Evolutionary conservation across 1,140 invertebrate genomes (phyloP), one percentile per base, ranked within the genome.

Genomic region (Drosophila seguyi): DNA sequence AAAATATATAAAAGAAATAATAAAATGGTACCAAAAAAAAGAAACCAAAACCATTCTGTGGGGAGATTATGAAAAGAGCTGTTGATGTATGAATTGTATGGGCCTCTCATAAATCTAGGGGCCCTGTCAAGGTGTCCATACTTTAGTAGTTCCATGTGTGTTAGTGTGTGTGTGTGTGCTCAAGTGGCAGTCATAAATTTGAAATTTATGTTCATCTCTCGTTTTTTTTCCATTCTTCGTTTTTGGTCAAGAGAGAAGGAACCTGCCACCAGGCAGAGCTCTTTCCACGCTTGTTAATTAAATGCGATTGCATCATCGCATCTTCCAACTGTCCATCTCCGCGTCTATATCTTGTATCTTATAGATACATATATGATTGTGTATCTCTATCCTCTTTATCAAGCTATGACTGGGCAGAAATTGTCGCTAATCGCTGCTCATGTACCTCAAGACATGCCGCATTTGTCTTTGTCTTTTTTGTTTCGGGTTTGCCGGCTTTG

Each of bases 31-130:
- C 3, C 8, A 4, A 31, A 31, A 31, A 63, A 69, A 61, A 57
- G 77, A 48, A 84, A 69, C 55, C 62, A 68, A 81, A 84, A 62
- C 55, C 62, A 68, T 81, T 75, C 62, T 81, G 74, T 66, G 72
- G 78, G 78, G 63, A 68, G 79, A 83, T 79, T 83, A 83, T 79
- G 79, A 87, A 87, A 88, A 79, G 84, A 87, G 76, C 80, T 90
- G 84, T 88, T 88, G 84, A 88, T 81, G 85, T 79, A 78, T 81
- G 74, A 87, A 84, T 76, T 79, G 71, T 77, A 75, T 68, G 63
- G 50, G 69, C 65, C 63, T 63, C 67, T 69, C 84, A 88, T 87
- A 87, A 87, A 87, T 87, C 83, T 88, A 77, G 56, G 59, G 66
- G 47, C 66, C 53, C 61, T 77, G 75, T 82, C 83, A 87, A 68